phyloP scores from a whole-genome alignment of 2,797 vertebrate species.

The Triplophysa yarkandensis region DNA sequence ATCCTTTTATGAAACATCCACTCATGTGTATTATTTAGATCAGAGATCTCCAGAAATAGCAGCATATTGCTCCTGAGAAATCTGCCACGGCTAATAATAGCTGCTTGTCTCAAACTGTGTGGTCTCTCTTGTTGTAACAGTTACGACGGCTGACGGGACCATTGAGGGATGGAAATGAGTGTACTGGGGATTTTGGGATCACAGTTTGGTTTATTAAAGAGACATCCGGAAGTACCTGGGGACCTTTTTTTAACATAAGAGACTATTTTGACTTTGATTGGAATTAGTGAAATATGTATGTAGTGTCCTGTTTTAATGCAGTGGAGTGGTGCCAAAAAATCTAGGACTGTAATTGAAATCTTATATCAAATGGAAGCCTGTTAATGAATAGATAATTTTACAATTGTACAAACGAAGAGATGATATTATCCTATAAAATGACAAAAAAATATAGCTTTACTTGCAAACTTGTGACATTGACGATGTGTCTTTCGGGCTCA shows the following conservation, averaged over 20 bases:
- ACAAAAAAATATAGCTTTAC: too few relatives aligned
- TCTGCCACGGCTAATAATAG: neutral
- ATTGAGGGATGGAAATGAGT: neutral
- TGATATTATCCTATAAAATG: too few relatives aligned
- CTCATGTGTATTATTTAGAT: neutral
- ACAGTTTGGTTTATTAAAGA: conserved; percentile 14
- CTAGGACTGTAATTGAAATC: too few relatives aligned
- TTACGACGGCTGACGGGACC: neutral
- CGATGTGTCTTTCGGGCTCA: too few relatives aligned
- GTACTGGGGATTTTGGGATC: conserved; percentile 14
- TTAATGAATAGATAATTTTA: too few relatives aligned
- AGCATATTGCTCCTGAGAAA: conserved; percentile 2
- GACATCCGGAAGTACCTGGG: neutral
- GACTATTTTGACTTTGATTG: neutral
- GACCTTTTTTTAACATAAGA: neutral
- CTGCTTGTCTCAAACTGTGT: neutral
- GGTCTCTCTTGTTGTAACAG: neutral
- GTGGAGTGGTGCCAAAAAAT: too few relatives aligned
- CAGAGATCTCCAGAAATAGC: conserved; percentile 9
- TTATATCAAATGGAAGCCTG: too few relatives aligned
- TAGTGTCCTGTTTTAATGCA: too few relatives aligned
- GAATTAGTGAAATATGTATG: neutral
- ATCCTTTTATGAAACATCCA: neutral
- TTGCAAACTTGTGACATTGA: too few relatives aligned
- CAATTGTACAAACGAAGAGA: too few relatives aligned